Conservation (phyloP, 2,113 vertebrate species). For the Pardalotus punctatus region DNA sequence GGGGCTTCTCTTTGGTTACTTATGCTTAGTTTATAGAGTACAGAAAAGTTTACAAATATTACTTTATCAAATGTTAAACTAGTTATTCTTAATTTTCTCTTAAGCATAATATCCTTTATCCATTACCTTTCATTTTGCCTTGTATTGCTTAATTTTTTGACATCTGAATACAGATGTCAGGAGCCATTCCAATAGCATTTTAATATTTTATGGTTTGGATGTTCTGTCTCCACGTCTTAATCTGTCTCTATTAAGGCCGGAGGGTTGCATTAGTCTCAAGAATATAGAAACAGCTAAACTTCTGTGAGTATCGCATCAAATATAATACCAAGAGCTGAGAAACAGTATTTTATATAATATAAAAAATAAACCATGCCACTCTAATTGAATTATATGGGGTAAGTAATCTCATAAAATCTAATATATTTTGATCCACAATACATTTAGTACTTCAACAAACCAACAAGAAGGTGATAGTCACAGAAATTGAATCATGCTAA, state of each 20-base stretch:
- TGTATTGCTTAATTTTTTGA: neutral
- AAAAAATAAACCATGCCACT: neutral
- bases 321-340: neutral
- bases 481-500: neutral
- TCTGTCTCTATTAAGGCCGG: neutral
- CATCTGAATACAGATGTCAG: neutral
- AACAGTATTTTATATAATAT: neutral
- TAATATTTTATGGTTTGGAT: neutral
- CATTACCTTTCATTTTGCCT: neutral
- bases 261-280: neutral
- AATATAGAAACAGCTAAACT: neutral
- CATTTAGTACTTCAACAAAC: neutral
- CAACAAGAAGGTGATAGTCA: neutral
- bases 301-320: neutral
- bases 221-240: neutral
- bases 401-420: neutral
- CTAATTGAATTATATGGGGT: neutral
- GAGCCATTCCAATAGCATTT: neutral
- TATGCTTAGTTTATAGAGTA: rapidly evolving
- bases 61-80: neutral
- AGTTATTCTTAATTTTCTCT: neutral
- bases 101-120: neutral
- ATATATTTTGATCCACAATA: neutral
- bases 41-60: neutral
- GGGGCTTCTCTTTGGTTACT: neutral